These are phyloP conservation scores for Rhabdornis inornatus DNA, from an alignment of 2,113 vertebrate genomes.

Conservation along the genomic window DNA sequence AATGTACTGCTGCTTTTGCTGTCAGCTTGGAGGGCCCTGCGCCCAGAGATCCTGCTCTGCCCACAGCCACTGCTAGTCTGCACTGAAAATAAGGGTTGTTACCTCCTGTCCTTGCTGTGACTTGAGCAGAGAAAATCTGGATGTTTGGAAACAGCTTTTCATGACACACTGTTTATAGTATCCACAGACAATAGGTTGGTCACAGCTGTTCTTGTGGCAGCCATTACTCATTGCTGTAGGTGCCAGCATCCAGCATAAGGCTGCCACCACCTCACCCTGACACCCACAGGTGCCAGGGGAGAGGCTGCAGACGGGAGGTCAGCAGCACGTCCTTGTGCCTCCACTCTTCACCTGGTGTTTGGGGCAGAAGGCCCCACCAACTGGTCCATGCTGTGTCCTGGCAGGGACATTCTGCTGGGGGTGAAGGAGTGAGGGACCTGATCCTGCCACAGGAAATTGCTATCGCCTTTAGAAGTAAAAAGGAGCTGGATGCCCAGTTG, in stretches of 20 bases:
- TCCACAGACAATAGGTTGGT: background rate
- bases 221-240: background rate
- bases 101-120: background rate
- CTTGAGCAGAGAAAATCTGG: background rate
- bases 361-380: background rate
- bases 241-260: background rate
- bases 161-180: background rate
- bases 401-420: background rate
- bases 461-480: background rate
- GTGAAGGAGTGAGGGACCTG: background rate
- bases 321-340: background rate
- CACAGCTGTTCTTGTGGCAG: background rate
- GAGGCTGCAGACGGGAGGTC: background rate
- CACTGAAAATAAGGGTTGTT: background rate
- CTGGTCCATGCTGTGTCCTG: fast-evolving
- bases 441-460: background rate
- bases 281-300: fast-evolving
- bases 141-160: background rate
- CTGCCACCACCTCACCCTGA: background rate
- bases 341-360: background rate
- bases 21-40: background rate
- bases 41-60: background rate
- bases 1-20: background rate
- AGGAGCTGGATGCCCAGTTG: background rate
- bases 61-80: background rate